These are phyloP conservation scores for Hystrix cristata DNA, from an alignment of 2,113 vertebrate species.

Conservation along the genomic window DNA sequence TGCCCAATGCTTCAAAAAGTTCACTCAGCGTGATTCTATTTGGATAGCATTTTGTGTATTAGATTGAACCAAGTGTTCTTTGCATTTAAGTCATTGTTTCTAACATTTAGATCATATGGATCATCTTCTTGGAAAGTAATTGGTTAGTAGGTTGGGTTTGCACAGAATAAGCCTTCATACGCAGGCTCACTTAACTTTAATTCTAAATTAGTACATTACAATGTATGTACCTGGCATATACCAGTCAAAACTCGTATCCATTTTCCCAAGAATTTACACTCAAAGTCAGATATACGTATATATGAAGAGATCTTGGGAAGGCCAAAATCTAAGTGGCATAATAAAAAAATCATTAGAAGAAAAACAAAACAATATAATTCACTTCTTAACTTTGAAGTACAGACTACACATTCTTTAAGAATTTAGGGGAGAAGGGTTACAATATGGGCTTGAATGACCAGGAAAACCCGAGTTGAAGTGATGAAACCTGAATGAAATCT, in stretches of 20 bases:
- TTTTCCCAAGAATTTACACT: not conserved
- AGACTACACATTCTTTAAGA: not conserved
- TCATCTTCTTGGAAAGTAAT: slow-evolving; percentile 28
- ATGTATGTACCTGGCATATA: not conserved
- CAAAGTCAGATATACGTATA: not conserved
- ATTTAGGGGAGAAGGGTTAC: not conserved
- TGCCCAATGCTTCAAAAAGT: not conserved
- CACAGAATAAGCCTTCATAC: not conserved
- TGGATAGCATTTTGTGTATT: not conserved
- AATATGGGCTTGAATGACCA: not conserved
- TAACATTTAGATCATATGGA: not conserved
- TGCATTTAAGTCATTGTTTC: not conserved
- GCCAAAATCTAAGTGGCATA: slow-evolving; percentile 22
- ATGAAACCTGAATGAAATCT: not conserved
- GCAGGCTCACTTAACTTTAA: not conserved
- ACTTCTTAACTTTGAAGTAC: not conserved
- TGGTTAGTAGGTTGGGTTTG: not conserved
- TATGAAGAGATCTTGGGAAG: not conserved
- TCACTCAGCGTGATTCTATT: not conserved
- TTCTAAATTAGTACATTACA: slow-evolving; percentile 28
- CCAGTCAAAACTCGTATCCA: slow-evolving; percentile 8
- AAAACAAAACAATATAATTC: slow-evolving; percentile 23
- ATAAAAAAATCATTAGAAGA: not conserved
- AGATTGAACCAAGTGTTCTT: not conserved
- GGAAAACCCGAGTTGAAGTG: not conserved